Conservation (phyloP, 2,888 invertebrate genomes). For the Machimus atricapillus region DNA sequence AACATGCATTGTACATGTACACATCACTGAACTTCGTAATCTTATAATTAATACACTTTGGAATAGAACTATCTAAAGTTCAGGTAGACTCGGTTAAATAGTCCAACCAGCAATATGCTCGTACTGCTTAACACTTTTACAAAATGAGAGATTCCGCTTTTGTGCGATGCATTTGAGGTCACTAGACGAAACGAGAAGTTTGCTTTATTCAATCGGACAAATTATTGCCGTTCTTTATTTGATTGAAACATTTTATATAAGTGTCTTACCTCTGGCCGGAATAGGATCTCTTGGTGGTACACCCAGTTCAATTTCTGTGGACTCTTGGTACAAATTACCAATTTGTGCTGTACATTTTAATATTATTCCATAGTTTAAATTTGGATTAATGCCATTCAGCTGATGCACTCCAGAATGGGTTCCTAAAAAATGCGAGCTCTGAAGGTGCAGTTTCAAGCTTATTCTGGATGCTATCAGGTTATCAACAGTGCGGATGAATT, state of each 20-base stretch:
- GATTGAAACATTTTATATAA: neutral
- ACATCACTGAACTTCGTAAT: neutral
- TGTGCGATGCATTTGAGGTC: neutral
- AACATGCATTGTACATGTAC: neutral
- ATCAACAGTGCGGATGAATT: slow-evolving; percentile 60
- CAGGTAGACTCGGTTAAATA: slow-evolving; percentile 59
- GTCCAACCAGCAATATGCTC: slow-evolving; percentile 44
- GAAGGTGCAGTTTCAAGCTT: slow-evolving; percentile 59
- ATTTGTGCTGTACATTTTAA: slow-evolving; percentile 77
- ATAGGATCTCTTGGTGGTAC: slow-evolving; percentile 77
- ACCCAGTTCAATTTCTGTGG: slow-evolving; percentile 73
- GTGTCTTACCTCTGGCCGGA: slow-evolving; percentile 74
- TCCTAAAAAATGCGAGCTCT: slow-evolving; percentile 60
- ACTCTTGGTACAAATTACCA: slow-evolving; percentile 72
- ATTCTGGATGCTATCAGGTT: slow-evolving; percentile 60
- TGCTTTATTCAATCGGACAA: neutral
- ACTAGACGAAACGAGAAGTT: neutral
- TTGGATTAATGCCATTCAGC: slow-evolving; percentile 53
- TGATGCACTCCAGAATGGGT: slow-evolving; percentile 50
- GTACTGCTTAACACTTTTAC: neutral
- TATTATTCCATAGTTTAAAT: slow-evolving; percentile 68
- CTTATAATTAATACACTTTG: neutral
- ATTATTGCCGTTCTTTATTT: neutral
- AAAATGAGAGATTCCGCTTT: neutral
- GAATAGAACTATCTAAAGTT: slow-evolving; percentile 64